Conservation (phyloP, 2,797 vertebrate genomes). For the Prunella strophiata region DNA sequence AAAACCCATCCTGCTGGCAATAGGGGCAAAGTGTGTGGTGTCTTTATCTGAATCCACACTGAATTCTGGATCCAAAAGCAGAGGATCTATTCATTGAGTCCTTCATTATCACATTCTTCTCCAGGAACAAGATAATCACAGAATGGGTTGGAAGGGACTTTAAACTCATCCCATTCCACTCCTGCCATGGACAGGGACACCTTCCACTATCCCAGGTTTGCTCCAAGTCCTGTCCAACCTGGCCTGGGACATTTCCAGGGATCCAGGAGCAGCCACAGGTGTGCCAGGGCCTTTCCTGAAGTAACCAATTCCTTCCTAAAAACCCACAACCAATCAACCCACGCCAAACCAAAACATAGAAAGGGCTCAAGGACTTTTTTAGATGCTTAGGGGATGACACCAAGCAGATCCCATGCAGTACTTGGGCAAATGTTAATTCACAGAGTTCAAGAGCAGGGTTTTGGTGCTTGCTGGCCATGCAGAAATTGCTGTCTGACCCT, state of each 20-base stretch:
- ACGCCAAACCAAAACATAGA: background rate
- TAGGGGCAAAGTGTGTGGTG: background rate
- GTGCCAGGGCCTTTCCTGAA: background rate
- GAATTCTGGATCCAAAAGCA: background rate
- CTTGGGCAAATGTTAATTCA: background rate
- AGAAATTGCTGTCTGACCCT: background rate
- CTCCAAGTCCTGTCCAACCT: fast-evolving
- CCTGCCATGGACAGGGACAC: background rate
- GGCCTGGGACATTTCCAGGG: background rate
- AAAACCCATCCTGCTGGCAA: background rate
- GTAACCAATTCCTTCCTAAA: background rate
- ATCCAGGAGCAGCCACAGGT: background rate
- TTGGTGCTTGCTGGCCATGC: background rate
- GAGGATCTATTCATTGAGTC: fast-evolving
- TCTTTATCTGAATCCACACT: background rate
- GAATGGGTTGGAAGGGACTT: background rate
- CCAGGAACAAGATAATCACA: background rate
- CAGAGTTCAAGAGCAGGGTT: background rate
- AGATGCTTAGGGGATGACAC: fast-evolving
- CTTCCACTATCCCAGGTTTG: fast-evolving
- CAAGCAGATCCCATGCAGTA: fast-evolving
- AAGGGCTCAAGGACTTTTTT: background rate
- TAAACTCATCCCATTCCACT: background rate
- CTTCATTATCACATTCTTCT: fast-evolving
- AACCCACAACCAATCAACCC: background rate